These are phyloP conservation scores for Gymnorhina tibicen DNA, from an alignment of 2,113 vertebrate species.

Conservation along the genomic window DNA sequence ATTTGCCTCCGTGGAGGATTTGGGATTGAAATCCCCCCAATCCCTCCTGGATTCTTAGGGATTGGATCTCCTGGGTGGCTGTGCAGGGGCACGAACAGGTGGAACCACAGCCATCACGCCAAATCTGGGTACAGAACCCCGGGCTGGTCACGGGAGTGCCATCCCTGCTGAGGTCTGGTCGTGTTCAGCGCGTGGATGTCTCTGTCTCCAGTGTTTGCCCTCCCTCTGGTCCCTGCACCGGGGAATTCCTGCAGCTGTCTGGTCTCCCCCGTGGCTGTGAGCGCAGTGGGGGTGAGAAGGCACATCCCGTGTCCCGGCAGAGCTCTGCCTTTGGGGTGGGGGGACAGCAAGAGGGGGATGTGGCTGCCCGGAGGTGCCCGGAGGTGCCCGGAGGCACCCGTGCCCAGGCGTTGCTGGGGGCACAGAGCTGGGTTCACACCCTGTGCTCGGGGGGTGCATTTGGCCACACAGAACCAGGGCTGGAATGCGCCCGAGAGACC, in stretches of 20 bases:
- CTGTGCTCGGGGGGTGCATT: background rate
- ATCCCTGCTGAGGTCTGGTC: background rate
- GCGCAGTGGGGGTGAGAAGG: accelerated
- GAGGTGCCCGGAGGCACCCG: background rate
- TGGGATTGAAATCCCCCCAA: background rate
- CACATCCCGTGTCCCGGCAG: accelerated
- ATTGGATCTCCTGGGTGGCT: background rate
- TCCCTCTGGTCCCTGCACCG: background rate
- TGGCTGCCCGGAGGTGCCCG: background rate
- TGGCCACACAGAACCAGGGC: background rate
- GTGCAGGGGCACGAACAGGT: background rate
- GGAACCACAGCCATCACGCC: background rate
- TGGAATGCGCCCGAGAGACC: accelerated
- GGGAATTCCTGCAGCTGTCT: background rate
- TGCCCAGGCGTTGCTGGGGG: background rate
- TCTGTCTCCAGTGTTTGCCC: background rate
- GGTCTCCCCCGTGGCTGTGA: background rate
- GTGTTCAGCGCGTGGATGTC: background rate
- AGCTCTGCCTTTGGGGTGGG: accelerated
- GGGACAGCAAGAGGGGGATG: background rate
- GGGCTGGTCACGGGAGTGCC: background rate
- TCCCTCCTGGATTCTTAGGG: background rate
- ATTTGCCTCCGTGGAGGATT: background rate
- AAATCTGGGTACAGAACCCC: background rate
- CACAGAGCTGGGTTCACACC: background rate